A percentile compares a stretch with the other conserved stretches of the same genome.
These are phyloP conservation scores for Nymphalis io DNA, from an alignment of 1,140 invertebrate species.

Conservation along the genomic window DNA sequence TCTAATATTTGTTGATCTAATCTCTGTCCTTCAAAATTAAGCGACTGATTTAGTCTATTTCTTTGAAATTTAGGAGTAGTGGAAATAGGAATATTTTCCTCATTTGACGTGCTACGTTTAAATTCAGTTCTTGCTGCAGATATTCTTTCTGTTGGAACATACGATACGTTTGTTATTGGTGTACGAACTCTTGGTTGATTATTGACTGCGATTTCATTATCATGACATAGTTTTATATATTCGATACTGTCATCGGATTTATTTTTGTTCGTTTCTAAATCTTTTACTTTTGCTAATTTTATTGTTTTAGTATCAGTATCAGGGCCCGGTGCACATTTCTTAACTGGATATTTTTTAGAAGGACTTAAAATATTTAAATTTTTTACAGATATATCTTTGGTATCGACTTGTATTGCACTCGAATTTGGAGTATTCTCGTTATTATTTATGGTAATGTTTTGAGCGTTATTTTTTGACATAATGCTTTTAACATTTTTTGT, in stretches of 20 bases:
- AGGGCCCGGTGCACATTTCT: constrained; percentile 69
- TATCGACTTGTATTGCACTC: constrained; percentile 73
- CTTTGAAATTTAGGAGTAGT: constrained; percentile 75
- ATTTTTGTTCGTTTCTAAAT: constrained; percentile 73
- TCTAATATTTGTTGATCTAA: constrained; percentile 78
- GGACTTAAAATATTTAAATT: constrained; percentile 73
- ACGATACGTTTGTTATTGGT: constrained; percentile 75
- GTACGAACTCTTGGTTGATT: constrained; percentile 78
- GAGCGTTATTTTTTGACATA: constrained; percentile 42
- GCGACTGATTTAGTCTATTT: constrained; percentile 76
- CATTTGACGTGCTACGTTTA: constrained; percentile 66
- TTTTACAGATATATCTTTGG: constrained; percentile 72
- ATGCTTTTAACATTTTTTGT: constrained; percentile 48
- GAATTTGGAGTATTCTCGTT: constrained; percentile 63
- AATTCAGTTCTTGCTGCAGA: constrained; percentile 53
- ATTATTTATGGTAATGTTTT: constrained; percentile 47
- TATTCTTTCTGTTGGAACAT: constrained; percentile 67
- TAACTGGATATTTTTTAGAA: constrained; percentile 74
- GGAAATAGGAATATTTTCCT: constrained; percentile 59
- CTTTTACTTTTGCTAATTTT: constrained; percentile 76
- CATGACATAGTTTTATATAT: constrained; percentile 74
- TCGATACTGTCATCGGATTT: constrained; percentile 75
- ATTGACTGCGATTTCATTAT: constrained; percentile 77
- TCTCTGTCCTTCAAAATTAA: constrained; percentile 74
- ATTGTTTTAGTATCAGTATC: constrained; percentile 70